A percentile compares a stretch with the other conserved stretches of the same genome.
phyloP scores from a whole-genome alignment of 2,888 invertebrate genomes.

The Cephalotes varians region DNA sequence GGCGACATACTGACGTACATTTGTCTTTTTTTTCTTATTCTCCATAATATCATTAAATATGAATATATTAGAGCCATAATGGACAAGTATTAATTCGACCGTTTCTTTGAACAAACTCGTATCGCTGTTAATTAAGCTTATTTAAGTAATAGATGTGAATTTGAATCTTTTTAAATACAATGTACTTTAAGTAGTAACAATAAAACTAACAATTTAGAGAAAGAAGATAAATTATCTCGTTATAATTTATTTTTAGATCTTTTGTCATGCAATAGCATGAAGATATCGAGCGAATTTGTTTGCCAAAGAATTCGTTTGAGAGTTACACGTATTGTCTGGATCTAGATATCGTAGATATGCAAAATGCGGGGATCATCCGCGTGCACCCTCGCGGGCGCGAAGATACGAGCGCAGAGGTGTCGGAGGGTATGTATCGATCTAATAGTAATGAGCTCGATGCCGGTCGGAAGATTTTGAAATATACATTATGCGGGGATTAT shows the following conservation, averaged over 20 bases:
- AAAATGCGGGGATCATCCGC: slow-evolving; percentile 24
- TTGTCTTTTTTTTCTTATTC: slow-evolving; percentile 40
- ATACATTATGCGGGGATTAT: slow-evolving; percentile 83
- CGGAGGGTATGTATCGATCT: slow-evolving; percentile 74
- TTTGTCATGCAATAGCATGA: background rate
- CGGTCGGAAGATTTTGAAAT: slow-evolving; percentile 81
- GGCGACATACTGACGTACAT: slow-evolving; percentile 45
- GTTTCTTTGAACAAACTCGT: background rate
- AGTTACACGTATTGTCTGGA: background rate
- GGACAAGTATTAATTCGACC: background rate
- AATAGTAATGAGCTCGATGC: slow-evolving; percentile 81
- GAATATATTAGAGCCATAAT: background rate
- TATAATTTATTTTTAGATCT: background rate
- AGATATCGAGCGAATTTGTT: background rate
- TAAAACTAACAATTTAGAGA: slow-evolving; percentile 15
- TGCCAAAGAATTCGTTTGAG: background rate
- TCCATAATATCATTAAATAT: slow-evolving; percentile 53
- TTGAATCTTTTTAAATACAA: background rate
- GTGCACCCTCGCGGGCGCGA: slow-evolving; percentile 5
- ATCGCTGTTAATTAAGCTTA: background rate
- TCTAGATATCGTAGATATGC: slow-evolving; percentile 32
- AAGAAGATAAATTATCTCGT: slow-evolving; percentile 53
- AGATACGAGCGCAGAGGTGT: slow-evolving; percentile 21
- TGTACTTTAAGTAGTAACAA: slow-evolving; percentile 19
- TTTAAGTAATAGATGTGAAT: background rate